These are phyloP conservation scores for Automeris io DNA, from an alignment of 2,888 invertebrate genomes.

Conservation along the genomic window DNA sequence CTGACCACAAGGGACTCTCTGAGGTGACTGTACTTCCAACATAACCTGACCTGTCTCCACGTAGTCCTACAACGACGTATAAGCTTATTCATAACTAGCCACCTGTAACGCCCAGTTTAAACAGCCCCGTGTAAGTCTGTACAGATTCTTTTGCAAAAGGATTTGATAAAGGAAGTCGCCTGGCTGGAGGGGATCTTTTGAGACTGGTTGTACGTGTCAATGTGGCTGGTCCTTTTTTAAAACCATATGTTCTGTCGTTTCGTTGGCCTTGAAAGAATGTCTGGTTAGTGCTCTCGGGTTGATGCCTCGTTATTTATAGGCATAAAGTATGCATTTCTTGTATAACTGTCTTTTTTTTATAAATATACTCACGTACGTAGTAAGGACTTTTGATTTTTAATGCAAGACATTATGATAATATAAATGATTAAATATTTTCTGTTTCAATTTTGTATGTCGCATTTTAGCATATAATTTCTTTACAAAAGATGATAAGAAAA, in stretches of 20 bases:
- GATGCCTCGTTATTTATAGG: constrained; percentile 55
- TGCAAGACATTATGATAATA: no score
- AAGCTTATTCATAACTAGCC: constrained; percentile 35
- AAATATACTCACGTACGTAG: constrained; percentile 3
- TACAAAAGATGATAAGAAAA: no score
- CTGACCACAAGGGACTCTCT: constrained; percentile 70
- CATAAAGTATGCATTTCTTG: constrained; percentile 29
- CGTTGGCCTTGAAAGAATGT: constrained; percentile 69
- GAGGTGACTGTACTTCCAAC: constrained; percentile 68
- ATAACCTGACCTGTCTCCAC: constrained; percentile 10
- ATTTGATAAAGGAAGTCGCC: constrained; percentile 44
- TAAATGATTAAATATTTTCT: no score
- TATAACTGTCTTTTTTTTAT: constrained; percentile 4
- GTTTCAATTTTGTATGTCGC: no score
- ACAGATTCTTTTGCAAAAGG: constrained; percentile 37
- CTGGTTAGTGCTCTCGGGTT: constrained; percentile 55
- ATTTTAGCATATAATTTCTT: no score
- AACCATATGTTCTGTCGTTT: constrained; percentile 68
- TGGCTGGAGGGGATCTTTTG: constrained; percentile 37
- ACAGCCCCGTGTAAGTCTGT: constrained; percentile 33
- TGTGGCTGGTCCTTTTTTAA: constrained; percentile 56
- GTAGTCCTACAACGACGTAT: constrained; percentile 22
- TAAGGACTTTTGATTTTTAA: no score
- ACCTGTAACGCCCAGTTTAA: constrained; percentile 26
- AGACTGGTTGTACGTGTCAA: constrained; percentile 36